Conservation (phyloP, 1,140 invertebrate species). For the Drosophila asahinai region DNA sequence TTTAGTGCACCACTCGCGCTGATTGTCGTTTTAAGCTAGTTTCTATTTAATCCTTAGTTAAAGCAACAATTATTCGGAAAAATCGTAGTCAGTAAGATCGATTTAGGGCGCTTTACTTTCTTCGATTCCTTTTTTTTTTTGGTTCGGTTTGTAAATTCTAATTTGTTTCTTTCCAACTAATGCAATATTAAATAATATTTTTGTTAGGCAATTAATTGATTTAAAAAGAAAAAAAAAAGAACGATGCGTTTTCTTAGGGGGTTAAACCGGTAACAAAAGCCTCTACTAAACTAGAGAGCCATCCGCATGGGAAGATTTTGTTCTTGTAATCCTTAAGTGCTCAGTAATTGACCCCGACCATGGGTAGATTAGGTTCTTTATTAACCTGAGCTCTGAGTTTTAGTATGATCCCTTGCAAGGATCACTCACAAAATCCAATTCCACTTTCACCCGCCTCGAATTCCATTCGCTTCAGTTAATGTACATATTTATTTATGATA, state of each 20-base stretch:
- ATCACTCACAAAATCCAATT: too few species aligned
- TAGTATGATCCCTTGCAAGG: too few species aligned
- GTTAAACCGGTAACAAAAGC: neutral
- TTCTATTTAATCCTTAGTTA: constrained; percentile 61
- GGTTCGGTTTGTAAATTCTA: constrained; percentile 31
- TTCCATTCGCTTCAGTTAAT: constrained; percentile 15
- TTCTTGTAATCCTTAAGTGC: too few species aligned
- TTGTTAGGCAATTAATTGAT: constrained; percentile 46
- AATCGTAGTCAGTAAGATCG: constrained; percentile 65
- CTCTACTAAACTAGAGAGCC: too few species aligned
- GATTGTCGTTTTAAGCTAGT: constrained; percentile 70
- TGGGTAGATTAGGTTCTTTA: too few species aligned
- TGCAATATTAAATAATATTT: constrained; percentile 77
- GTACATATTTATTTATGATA: constrained; percentile 33
- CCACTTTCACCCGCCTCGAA: neutral
- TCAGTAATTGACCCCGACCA: too few species aligned
- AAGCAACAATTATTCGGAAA: constrained; percentile 53
- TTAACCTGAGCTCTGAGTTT: too few species aligned
- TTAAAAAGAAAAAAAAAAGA: neutral
- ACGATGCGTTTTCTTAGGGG: neutral
- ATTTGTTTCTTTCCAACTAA: constrained; percentile 57
- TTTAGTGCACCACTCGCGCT: constrained; percentile 52
- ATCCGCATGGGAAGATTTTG: too few species aligned
- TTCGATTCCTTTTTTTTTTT: constrained; percentile 15
- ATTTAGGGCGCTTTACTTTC: constrained; percentile 56